Conservation (phyloP, 2,113 vertebrate genomes). For the Ifrita kowaldi region DNA sequence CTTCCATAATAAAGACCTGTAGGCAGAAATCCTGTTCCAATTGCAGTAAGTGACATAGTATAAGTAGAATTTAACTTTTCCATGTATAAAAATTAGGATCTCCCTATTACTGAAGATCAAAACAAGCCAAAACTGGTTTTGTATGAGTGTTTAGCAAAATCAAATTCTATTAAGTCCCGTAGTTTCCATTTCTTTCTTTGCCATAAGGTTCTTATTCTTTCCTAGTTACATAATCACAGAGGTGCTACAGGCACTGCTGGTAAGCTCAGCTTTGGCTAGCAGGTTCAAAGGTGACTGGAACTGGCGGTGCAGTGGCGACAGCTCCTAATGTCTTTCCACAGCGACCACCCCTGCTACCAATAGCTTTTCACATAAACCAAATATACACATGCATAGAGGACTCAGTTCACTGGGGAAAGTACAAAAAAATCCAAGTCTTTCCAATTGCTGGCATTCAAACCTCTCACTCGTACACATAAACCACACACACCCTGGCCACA, state of each 20-base stretch:
- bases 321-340: neutral
- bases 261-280: neutral
- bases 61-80: neutral
- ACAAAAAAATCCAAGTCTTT: neutral
- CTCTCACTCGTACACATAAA: fast-evolving
- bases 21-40: neutral
- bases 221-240: neutral
- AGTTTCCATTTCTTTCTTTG: neutral
- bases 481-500: too few relatives aligned
- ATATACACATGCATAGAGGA: neutral
- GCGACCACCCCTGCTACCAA: neutral
- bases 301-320: neutral
- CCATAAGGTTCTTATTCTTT: neutral
- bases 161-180: neutral
- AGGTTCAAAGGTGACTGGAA: neutral
- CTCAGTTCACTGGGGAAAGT: neutral
- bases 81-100: neutral
- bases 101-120: neutral
- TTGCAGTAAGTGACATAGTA: neutral
- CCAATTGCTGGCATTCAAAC: neutral
- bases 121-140: neutral
- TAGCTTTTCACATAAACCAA: neutral
- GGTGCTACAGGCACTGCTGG: neutral
- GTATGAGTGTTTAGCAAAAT: neutral
- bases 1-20: neutral